A percentile compares a stretch with the other conserved stretches of the same genome.
Conservation (phyloP, 2,888 invertebrate species). For the Athrips mouffetella region DNA sequence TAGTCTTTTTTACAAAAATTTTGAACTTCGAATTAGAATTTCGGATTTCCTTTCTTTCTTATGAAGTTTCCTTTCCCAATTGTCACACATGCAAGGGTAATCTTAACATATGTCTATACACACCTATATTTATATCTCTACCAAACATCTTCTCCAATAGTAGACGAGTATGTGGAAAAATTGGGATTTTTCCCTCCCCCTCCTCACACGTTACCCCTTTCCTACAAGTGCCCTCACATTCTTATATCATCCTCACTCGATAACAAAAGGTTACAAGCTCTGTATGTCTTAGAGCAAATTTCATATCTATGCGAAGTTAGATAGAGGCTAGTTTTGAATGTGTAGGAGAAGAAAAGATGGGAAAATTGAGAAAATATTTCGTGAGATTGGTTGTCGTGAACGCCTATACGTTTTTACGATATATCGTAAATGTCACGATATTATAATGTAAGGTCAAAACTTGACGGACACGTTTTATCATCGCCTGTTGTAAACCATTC, state of each 20-base stretch:
- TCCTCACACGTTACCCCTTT: slow-evolving; percentile 36
- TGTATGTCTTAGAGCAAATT: neutral
- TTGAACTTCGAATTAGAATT: too few species aligned
- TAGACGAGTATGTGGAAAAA: slow-evolving; percentile 40
- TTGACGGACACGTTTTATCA: slow-evolving; percentile 25
- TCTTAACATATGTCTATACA: neutral
- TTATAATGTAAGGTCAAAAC: slow-evolving; percentile 30
- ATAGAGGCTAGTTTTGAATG: neutral
- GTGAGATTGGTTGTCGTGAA: slow-evolving; percentile 29
- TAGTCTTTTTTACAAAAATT: too few species aligned
- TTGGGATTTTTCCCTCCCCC: slow-evolving; percentile 46
- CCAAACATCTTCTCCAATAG: slow-evolving; percentile 48
- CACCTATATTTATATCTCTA: neutral
- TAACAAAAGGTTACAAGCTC: slow-evolving; percentile 15
- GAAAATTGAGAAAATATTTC: slow-evolving; percentile 18
- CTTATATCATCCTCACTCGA: slow-evolving; percentile 23
- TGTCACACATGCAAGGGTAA: neutral
- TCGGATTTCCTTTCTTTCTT: too few species aligned
- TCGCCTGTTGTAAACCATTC: slow-evolving; percentile 15
- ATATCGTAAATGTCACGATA: slow-evolving; percentile 34
- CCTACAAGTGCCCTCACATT: slow-evolving; percentile 32
- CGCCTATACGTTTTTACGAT: slow-evolving; percentile 33
- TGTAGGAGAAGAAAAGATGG: slow-evolving; percentile 14
- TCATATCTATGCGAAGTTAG: neutral
- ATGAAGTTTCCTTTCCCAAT: too few species aligned